Base-by-base conservation (phyloP, 2,113 vertebrate genomes). In the Pongo pygmaeus region DNA sequence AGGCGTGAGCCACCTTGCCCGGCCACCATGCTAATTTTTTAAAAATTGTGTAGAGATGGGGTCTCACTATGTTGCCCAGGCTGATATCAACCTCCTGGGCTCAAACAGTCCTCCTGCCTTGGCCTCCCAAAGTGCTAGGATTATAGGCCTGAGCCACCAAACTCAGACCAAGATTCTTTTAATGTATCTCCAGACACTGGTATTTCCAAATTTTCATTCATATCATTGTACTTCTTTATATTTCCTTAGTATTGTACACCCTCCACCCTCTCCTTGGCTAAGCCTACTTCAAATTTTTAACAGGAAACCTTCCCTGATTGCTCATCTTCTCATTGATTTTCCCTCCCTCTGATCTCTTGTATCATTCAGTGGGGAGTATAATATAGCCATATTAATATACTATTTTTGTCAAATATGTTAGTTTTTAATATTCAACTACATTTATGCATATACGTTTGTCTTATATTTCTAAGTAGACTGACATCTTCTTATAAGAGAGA, bases 21-120 rank as follows among this genome's bases (percentile, higher is more conserved):
- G 0, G 6, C 52, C 0, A 2, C 52, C 6, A 0, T 20, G 52
- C 52, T 55, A 55, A 30, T 13, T 64, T 30, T 11, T 64, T 14
- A 27, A 64, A 64, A 32, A 30, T 64, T 64, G 27, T 64, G 12
- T 32, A 30, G 27, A 64, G 27, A 30, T 64, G 12, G 27, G 30
- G 12, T 64, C 61, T 64, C 61, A 64, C 61, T 32, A 13, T 30
- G 12, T 64, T 64, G 61, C 61, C 6, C 61, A 64, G 61, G 13
- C 27, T 64, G 5, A 32, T 64, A 27, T 64, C 61, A 64, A 64
- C 12, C 27, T 64, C 27, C 27, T 64, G 61, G 61, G 27, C 61
- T 64, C 61, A 64, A 64, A 27, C 27, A 64, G 2, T 64, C 61
- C 27, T 64, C 61, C 27, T 32, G 27, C 61, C 27, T 64, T 64